These are phyloP conservation scores for Cloeon dipterum DNA, from an alignment of 2,888 invertebrate genomes.

Conservation along the genomic window DNA sequence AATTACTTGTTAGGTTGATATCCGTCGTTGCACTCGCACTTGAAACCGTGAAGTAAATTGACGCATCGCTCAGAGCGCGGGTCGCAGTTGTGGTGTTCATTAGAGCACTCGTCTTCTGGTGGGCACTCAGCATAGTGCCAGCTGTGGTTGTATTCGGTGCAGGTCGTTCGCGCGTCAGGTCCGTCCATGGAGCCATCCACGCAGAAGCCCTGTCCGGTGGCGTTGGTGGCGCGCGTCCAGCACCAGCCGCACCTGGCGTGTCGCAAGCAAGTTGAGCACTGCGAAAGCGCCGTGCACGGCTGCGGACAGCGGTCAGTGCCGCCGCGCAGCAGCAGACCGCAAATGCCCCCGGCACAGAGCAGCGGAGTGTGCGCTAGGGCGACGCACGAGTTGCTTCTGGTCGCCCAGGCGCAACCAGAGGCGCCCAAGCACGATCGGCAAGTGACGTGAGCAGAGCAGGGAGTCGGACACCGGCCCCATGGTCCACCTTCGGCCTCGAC, in stretches of 20 bases:
- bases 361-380: conserved; percentile 70
- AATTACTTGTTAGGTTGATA: conserved; percentile 31
- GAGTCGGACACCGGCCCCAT: too few relatives aligned
- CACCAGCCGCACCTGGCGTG: conserved; percentile 93
- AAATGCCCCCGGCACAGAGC: conserved; percentile 76
- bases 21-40: conserved; percentile 61
- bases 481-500: too few relatives aligned
- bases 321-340: conserved; percentile 54
- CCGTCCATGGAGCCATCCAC: conserved; percentile 55
- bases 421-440: too few relatives aligned
- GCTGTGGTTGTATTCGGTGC: conserved; percentile 26
- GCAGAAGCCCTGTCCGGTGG: conserved; percentile 45
- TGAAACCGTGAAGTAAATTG: conserved; percentile 57
- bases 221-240: conserved; percentile 31
- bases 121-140: conserved; percentile 86
- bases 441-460: too few relatives aligned
- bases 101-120: conserved; percentile 78
- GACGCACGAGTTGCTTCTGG: too few relatives aligned
- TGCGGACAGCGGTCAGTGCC: conserved; percentile 58
- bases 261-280: conserved; percentile 67
- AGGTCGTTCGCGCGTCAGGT: conserved; percentile 38
- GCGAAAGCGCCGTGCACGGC: conserved; percentile 56
- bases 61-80: conserved; percentile 68
- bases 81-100: conserved; percentile 79
- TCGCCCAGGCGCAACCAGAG: too few relatives aligned